Conservation (phyloP, 2,888 invertebrate genomes). For the Hylaea fasciaria region DNA sequence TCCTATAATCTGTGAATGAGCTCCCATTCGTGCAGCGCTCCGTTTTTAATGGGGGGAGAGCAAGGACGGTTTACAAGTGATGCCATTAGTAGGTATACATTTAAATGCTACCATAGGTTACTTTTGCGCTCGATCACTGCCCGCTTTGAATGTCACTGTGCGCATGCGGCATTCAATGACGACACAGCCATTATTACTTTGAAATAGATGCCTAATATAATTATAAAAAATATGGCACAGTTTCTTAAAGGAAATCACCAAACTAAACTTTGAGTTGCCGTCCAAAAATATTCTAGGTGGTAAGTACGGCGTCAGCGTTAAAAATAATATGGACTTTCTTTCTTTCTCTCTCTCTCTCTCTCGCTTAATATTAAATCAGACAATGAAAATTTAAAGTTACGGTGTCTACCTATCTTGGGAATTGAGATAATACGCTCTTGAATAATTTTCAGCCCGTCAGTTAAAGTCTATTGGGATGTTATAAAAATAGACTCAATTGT, state of each 20-base stretch:
- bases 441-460: conserved; percentile 27
- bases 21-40: too few relatives aligned
- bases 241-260: not conserved
- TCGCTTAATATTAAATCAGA: conserved; percentile 4
- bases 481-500: conserved; percentile 32
- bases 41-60: too few relatives aligned
- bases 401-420: conserved; percentile 10
- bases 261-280: not conserved
- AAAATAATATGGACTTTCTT: conserved; percentile 8
- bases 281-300: not conserved
- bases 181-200: too few relatives aligned
- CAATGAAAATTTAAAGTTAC: conserved; percentile 14
- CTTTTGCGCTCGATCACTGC: too few relatives aligned
- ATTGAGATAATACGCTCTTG: conserved; percentile 26
- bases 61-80: too few relatives aligned
- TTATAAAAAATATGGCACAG: too few relatives aligned
- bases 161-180: too few relatives aligned
- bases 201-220: too few relatives aligned
- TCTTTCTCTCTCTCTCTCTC: conserved; percentile 9
- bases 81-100: too few relatives aligned
- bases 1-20: too few relatives aligned
- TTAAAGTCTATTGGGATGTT: conserved; percentile 31
- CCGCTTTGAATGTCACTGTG: too few relatives aligned
- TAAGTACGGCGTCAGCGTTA: not conserved
- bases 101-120: too few relatives aligned